phyloP scores from a whole-genome alignment of 2,113 vertebrate genomes.

The Elanoides forficatus region DNA sequence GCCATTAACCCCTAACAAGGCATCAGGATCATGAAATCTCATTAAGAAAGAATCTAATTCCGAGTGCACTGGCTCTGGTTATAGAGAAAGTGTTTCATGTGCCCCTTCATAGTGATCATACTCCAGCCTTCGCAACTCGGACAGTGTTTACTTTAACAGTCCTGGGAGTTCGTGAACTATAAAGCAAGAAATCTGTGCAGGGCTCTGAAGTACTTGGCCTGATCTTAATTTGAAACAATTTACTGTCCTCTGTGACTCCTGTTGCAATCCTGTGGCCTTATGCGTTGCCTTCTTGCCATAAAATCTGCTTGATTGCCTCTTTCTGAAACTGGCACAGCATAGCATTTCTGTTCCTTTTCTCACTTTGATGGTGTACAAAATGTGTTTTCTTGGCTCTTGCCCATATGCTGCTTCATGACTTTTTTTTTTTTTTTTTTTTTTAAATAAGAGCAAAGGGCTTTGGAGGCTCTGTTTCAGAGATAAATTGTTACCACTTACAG shows the following conservation, averaged over 20 bases:
- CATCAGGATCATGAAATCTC: neutral
- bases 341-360: constrained; percentile 61
- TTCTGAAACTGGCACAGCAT: constrained; percentile 39
- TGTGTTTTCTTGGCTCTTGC: constrained; percentile 63
- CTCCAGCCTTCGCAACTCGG: neutral
- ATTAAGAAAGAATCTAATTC: neutral
- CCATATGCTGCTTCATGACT: constrained; percentile 54
- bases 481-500: constrained; percentile 59
- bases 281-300: neutral
- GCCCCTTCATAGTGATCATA: neutral
- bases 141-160: neutral
- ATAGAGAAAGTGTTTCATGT: neutral
- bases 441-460: constrained; percentile 57
- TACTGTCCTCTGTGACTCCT: constrained; percentile 39
- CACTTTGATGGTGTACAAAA: constrained; percentile 15
- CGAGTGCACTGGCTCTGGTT: neutral
- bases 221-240: constrained; percentile 30
- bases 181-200: neutral
- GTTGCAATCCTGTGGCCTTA: constrained; percentile 34
- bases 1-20: neutral
- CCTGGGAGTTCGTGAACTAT: neutral
- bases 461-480: constrained; percentile 51
- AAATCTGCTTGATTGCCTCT: constrained; percentile 34
- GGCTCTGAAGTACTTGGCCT: neutral
- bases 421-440: constrained; percentile 3